Percentiles rank a stretch among this genome's conserved stretches.
These are phyloP conservation scores for Dasyurus viverrinus DNA, from an alignment of 2,113 vertebrate species.

Conservation along the genomic window DNA sequence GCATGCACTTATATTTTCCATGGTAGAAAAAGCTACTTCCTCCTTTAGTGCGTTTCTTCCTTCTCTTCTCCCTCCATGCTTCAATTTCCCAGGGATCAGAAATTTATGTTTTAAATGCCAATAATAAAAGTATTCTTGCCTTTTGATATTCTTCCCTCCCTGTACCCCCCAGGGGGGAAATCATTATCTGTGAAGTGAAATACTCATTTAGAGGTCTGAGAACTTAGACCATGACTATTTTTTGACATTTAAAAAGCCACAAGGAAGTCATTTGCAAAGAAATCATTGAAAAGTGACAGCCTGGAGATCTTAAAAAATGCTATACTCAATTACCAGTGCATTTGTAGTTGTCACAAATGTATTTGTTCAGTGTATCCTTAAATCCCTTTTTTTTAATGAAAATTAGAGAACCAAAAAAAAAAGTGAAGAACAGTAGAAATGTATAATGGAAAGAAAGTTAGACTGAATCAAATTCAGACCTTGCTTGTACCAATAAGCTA, in stretches of 20 bases:
- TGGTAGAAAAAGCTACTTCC: background rate
- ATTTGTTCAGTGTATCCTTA: background rate
- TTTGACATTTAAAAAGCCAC: background rate
- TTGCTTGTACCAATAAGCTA: background rate
- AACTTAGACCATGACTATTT: background rate
- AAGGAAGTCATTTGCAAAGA: background rate
- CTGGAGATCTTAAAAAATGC: background rate
- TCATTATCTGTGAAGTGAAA: constrained; percentile 33
- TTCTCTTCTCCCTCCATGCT: background rate
- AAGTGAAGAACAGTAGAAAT: background rate
- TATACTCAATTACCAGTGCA: background rate
- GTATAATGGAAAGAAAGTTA: background rate
- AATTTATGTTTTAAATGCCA: background rate
- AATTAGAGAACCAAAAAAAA: background rate
- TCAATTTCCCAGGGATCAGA: background rate
- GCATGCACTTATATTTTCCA: too few relatives aligned
- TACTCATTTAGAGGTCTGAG: constrained; percentile 14
- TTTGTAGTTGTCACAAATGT: background rate
- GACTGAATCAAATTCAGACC: background rate
- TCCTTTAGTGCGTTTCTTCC: background rate
- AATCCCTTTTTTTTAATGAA: background rate
- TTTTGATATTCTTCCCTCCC: background rate
- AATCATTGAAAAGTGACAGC: background rate
- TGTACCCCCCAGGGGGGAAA: background rate
- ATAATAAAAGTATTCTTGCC: background rate